These are phyloP conservation scores for Menidia beryllina DNA, from an alignment of 2,113 vertebrate species.

Conservation along the genomic window DNA sequence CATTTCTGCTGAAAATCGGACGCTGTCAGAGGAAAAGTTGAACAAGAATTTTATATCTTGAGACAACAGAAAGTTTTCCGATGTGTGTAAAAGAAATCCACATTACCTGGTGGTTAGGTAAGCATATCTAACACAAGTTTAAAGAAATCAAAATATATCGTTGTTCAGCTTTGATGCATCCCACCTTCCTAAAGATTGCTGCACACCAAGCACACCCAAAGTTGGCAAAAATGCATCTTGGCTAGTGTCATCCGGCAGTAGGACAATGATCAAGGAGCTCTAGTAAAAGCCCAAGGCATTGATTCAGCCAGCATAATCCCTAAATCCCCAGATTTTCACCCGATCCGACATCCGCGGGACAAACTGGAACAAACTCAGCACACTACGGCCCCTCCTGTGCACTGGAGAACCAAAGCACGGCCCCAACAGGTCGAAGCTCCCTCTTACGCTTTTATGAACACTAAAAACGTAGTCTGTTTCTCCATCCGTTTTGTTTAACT, in stretches of 20 bases:
- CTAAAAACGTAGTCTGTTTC: slow-evolving; percentile 11
- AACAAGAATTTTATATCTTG: not conserved
- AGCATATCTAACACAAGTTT: too few relatives aligned
- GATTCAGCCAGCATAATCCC: not conserved
- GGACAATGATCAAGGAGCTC: not conserved
- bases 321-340: not conserved
- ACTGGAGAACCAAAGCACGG: too few relatives aligned
- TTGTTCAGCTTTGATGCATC: not conserved
- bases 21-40: not conserved
- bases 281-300: not conserved
- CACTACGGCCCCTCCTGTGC: not conserved
- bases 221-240: not conserved
- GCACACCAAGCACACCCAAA: not conserved
- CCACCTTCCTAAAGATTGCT: not conserved
- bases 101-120: too few relatives aligned
- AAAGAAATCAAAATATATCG: too few relatives aligned
- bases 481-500: slow-evolving; percentile 19
- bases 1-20: not conserved
- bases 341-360: not conserved
- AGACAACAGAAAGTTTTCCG: not conserved
- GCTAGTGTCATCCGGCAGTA: not conserved
- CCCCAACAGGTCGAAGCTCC: too few relatives aligned
- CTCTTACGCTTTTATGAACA: too few relatives aligned
- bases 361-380: not conserved
- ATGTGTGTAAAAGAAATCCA: too few relatives aligned